Evolutionary conservation across 2,797 vertebrate genomes (phyloP), one percentile per base, ranked within the genome.

Genomic region (Dromococcyx pavoninus): DNA sequence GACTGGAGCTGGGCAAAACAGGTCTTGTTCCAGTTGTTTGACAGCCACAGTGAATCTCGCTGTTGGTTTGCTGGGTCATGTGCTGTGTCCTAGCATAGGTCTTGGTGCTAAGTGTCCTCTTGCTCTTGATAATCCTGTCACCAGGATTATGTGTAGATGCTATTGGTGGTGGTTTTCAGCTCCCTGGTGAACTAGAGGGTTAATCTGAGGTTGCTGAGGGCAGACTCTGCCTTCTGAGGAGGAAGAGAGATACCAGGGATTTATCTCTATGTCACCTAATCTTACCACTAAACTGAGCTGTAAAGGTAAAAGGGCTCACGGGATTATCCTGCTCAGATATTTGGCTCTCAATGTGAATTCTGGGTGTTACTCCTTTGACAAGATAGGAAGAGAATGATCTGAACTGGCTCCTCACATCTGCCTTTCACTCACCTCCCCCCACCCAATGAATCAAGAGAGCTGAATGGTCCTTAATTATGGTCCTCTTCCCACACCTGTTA

Each of bases 161-260:
- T 17, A 46, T 32, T 6, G 5, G 6, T 69, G 37, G 48, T 77
- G 2, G 62, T 69, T 54, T 54, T 78, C 17, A 46, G 9, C 15
- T 78, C 10, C 22, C n/a, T 43, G 39, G 8, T 73, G 43, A 93
- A 19, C 7, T 19, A 24, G 17, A 25, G 44, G 32, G 35, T 91
- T 91, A 95, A 87, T 64, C 37, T 53, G 74, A 53, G 35, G 39
- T 73, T 86, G 82, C 48, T 19, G 46, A 70, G 44, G 32, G 60
- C 32, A 91, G n/a, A 44, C 12, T 77, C 13, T 70, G 24, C 33
- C 25, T 76, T 48, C 33, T 9, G 35, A 92, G 11, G 43, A 81
- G 5, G 32, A 66, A 73, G 58, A 75, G 37, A 53, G 32, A 75
- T 30, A 67, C 0, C 4, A 21, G 18, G 60, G 30, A 37, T 82